Evolutionary conservation across 92 coral and sea anemone species (phyloP).

Genomic region (Blastomussa wellsi): DNA sequence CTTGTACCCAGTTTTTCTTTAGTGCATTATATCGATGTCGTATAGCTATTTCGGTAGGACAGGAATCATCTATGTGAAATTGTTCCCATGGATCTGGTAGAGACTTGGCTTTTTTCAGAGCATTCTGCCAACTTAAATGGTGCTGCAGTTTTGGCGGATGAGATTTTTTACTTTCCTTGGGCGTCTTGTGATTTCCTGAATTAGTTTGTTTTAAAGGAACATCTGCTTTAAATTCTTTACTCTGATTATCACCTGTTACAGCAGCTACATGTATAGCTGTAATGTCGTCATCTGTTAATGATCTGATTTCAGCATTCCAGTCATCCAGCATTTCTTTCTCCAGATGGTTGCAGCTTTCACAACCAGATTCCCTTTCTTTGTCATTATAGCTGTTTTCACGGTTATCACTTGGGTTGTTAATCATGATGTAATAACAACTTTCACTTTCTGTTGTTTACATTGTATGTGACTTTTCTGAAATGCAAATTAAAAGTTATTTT

Average conservation of each 20-base stretch:
- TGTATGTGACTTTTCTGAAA: background rate
- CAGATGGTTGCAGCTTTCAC: background rate
- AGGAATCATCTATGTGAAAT: conserved; percentile 91
- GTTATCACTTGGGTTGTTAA: background rate
- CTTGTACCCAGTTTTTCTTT: conserved; percentile 91
- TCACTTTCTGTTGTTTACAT: background rate
- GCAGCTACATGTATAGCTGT: background rate
- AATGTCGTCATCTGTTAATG: conserved; percentile 25
- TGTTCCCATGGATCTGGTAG: conserved; percentile 97
- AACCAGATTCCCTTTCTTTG: background rate
- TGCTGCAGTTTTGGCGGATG: conserved; percentile 44
- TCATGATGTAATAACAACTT: background rate
- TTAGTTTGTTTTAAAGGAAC: background rate
- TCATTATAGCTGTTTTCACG: conserved; percentile 8
- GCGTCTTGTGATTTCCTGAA: background rate
- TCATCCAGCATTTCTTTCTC: conserved; percentile 16
- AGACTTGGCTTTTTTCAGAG: conserved; percentile 69
- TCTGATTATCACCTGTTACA: background rate
- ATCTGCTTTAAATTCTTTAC: background rate
- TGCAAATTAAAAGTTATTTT: too few species aligned
- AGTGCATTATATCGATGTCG: conserved; percentile 94
- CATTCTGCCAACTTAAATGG: conserved; percentile 87
- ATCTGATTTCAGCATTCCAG: conserved; percentile 33
- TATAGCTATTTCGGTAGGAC: conserved; percentile 81
- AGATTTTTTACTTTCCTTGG: background rate